Conservation (phyloP, 1,140 invertebrate genomes). For the Zaprionus lachaisei region DNA sequence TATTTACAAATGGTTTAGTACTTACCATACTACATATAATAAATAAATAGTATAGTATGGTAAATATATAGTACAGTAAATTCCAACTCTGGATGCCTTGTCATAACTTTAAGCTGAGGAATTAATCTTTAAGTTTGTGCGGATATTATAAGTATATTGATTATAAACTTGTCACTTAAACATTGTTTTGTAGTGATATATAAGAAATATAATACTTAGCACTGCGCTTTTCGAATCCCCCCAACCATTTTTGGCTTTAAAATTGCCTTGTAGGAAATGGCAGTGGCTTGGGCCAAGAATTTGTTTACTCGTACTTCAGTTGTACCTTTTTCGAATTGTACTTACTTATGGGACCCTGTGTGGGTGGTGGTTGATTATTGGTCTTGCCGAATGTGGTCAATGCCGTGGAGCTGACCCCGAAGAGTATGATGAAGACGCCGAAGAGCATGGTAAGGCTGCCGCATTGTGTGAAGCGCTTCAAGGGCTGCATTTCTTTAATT, state of each 20-base stretch:
- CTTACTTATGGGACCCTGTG: conserved; percentile 86
- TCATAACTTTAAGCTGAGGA: not conserved
- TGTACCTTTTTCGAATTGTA: conserved; percentile 37
- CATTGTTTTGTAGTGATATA: not conserved
- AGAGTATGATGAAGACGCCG: conserved; percentile 82
- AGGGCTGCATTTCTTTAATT: conserved; percentile 74
- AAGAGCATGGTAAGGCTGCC: conserved; percentile 84
- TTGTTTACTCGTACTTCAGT: conserved; percentile 39
- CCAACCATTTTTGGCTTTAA: not conserved
- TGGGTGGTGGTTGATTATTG: conserved; percentile 86
- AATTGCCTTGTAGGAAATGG: not conserved
- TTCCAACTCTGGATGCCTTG: too few relatives aligned
- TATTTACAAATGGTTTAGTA: too few relatives aligned
- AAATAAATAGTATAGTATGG: too few relatives aligned
- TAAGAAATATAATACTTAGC: not conserved
- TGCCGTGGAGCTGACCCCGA: conserved; percentile 86
- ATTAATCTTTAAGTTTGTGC: not conserved
- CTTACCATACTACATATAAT: not conserved
- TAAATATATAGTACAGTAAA: too few relatives aligned
- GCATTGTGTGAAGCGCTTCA: conserved; percentile 84
- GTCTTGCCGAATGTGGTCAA: conserved; percentile 90
- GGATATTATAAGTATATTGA: not conserved
- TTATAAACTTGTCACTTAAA: not conserved
- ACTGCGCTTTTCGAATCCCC: not conserved
- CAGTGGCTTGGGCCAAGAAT: not conserved